phyloP scores from a whole-genome alignment of 2,888 invertebrate genomes.

The Lasioglossum vierecki region DNA sequence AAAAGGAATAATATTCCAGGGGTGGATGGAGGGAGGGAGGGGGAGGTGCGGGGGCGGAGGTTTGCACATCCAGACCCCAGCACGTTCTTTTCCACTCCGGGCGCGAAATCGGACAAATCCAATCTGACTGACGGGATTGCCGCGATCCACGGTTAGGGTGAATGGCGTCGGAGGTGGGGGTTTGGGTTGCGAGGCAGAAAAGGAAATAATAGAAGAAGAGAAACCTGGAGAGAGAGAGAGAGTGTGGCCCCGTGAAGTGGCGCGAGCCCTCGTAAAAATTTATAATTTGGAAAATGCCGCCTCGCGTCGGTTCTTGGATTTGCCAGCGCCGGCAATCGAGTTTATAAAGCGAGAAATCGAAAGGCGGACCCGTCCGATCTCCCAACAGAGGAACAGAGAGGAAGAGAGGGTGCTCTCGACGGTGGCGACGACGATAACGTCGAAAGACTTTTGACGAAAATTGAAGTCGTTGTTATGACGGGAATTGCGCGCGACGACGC shows the following conservation, averaged over 20 bases:
- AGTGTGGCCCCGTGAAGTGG: background rate
- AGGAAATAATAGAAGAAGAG: slow-evolving; percentile 55
- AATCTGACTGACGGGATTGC: slow-evolving; percentile 75
- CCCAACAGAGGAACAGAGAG: slow-evolving; percentile 3
- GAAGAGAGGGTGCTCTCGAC: slow-evolving; percentile 8
- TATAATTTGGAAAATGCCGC: slow-evolving; percentile 84
- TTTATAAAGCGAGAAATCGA: slow-evolving; percentile 84
- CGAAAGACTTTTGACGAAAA: slow-evolving; percentile 83
- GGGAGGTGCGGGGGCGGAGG: background rate
- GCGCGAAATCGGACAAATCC: slow-evolving; percentile 82
- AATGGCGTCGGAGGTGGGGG: slow-evolving; percentile 43
- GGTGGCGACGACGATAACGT: slow-evolving; percentile 76
- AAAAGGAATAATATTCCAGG: slow-evolving; percentile 57
- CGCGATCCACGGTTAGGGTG: slow-evolving; percentile 58
- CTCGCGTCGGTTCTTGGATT: slow-evolving; percentile 70
- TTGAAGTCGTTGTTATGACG: slow-evolving; percentile 84
- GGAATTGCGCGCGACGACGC: slow-evolving; percentile 81
- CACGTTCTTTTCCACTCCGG: slow-evolving; percentile 64
- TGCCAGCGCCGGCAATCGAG: slow-evolving; percentile 77
- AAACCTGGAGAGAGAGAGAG: background rate
- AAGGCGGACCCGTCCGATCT: slow-evolving; percentile 69
- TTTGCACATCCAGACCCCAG: slow-evolving; percentile 39
- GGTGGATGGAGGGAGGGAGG: background rate
- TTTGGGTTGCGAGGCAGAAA: slow-evolving; percentile 27
- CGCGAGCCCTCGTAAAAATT: slow-evolving; percentile 82